Evolutionary conservation across 2,797 vertebrate genomes (phyloP), one percentile per base, ranked within the genome.

Genomic region (Chelmon rostratus): DNA sequence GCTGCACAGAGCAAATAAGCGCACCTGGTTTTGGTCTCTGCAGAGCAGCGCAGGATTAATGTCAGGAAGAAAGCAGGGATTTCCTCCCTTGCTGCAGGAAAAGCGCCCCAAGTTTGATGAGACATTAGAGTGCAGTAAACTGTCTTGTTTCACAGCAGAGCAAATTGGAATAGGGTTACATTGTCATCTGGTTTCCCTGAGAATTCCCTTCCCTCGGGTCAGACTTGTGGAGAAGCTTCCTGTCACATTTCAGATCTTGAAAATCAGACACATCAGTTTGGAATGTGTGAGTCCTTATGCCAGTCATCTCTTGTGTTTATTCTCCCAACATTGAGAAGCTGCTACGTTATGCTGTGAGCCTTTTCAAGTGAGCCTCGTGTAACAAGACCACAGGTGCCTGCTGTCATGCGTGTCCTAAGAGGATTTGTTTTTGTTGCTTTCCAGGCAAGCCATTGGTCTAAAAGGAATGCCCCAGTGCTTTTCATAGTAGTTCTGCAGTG

Each of bases 11-110:
- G 71, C 78, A 70, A 76, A 82, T 54, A 82, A 58, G 25, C 71
- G 63, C 92, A 94, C 91, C 94, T 93, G 92, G 88, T 88, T 82
- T 86, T 58, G 49, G 76, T 68, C 62, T 59, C 76, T n/a, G 18
- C 47, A 52, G 81, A 84, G 80, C 56, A 56, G 70, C 9, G 1
- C 57, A 35, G 80, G 89, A 89, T 91, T 86, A 84, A 90, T 91
- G 71, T 90, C 80, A 61, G 83, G 75, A 89, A 79, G 83, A 83
- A 84, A 83, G 54, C 54, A 64, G 79, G 81, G 85, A 84, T 87
- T 94, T 94, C 88, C 85, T 87, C 53, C 74, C 69, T 74, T 11
- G 38, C 75, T 53, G 72, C 82, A 78, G 86, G 86, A 92, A 91
- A 87, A 68, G 72, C 35, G 0, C 1, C 25, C 79, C 58, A n/a